Evolutionary conservation across 2,888 invertebrate species (phyloP), one percentile per base, ranked within the genome.

Genomic region (Clivina fossor): DNA sequence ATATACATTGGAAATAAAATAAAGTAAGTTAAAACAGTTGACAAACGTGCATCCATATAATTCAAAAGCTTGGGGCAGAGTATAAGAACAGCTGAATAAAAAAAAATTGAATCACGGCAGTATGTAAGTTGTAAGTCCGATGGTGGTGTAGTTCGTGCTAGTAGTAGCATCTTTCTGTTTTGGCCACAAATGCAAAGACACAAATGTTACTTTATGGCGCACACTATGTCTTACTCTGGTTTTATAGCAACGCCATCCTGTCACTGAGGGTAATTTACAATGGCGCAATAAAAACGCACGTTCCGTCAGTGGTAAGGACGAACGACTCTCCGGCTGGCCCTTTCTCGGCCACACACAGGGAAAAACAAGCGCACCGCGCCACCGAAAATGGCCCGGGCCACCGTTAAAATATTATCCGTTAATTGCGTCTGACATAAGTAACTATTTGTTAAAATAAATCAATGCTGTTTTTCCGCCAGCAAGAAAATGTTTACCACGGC

Each of bases 221-320:
- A 30, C 37, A 53, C 44, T 53, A 43, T 53, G 44, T 53, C 53
- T 53, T 53, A 35, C 24, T 53, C 53, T 53, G 44, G 44, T 53
- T 53, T 53, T 53, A 53, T 44, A 44, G 44, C 44, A 16, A 30
- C 41, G 43, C 35, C n/a, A n/a, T n/a, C 43, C 41, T 44, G 53
- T 53, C 53, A 53, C 53, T 35, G 26, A 38, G 30, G 35, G 53
- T 37, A 53, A 53, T 53, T 44, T 53, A 53, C 53, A 53, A 53
- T 53, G 32, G 26, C 13, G 53, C 32, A 51, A 37, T 53, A 53
- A 44, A 44, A 53, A 35, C 44, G 44, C 53, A 43, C 53, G 35
- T 43, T 44, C 53, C 35, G 44, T 53, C 41, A 33, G 44, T 53
- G 35, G 47, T 33, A n/a, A n/a, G n/a, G n/a, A n/a, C n/a, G n/a